These are phyloP conservation scores for Ridgeia piscesae DNA, from an alignment of 1,140 invertebrate species.

Conservation along the genomic window DNA sequence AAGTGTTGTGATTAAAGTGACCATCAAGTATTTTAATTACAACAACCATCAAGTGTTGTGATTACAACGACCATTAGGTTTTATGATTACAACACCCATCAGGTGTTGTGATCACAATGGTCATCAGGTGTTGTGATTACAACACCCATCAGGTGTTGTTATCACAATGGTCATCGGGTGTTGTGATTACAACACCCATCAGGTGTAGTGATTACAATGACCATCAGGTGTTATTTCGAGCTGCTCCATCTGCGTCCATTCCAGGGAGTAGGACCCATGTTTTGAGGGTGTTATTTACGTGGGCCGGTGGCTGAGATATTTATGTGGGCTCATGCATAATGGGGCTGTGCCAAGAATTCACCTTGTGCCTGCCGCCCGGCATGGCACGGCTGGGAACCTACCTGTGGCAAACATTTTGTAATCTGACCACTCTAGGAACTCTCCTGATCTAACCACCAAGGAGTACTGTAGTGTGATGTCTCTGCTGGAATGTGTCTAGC, in stretches of 20 bases:
- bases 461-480: no score
- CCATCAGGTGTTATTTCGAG: not conserved
- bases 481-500: not conserved
- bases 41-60: no score
- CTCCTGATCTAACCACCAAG: not conserved
- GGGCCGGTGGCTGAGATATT: not conserved
- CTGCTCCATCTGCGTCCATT: not conserved
- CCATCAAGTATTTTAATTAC: no score
- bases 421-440: not conserved
- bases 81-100: no score
- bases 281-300: not conserved
- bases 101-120: no score
- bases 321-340: not conserved
- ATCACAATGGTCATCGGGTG: no score
- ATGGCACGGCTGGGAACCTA: not conserved
- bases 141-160: no score
- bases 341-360: not conserved
- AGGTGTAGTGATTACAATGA: no score
- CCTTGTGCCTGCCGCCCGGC: not conserved
- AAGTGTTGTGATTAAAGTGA: no score
- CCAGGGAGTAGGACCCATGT: not conserved
- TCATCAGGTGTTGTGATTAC: no score
- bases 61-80: no score
- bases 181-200: no score
- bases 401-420: not conserved